phyloP scores from a whole-genome alignment of 2,888 invertebrate genomes.

The Drosophila sordidula region DNA sequence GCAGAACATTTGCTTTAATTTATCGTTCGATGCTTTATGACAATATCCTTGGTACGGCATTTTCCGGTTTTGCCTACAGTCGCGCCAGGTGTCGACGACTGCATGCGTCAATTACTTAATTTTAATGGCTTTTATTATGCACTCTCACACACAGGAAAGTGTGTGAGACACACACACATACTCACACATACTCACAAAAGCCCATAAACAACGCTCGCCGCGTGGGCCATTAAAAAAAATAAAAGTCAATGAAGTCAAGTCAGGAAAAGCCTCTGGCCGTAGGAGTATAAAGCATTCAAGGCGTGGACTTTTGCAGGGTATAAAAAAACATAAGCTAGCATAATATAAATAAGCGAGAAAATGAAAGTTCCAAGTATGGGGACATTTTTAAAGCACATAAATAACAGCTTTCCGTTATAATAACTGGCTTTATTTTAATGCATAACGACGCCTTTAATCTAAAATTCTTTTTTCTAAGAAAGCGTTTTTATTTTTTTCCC shows the following conservation, averaged over 20 bases:
- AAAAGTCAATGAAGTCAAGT: conserved; percentile 11
- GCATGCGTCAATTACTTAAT: conserved; percentile 68
- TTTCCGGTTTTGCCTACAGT: conserved; percentile 28
- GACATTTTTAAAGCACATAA: too few species aligned
- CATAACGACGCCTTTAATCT: too few species aligned
- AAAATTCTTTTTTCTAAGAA: too few species aligned
- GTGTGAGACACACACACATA: conserved; percentile 31
- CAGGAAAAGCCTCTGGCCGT: conserved; percentile 7
- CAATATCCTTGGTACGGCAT: conserved; percentile 33
- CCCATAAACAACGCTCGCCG: conserved; percentile 41
- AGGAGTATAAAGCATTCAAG: not conserved
- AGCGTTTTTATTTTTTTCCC: too few species aligned
- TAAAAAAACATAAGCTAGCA: too few species aligned
- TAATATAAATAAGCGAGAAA: too few species aligned
- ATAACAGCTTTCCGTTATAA: too few species aligned
- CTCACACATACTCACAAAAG: not conserved
- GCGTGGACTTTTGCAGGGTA: too few species aligned
- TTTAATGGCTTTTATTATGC: conserved; percentile 67
- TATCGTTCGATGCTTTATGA: conserved; percentile 35
- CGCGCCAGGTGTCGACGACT: conserved; percentile 41
- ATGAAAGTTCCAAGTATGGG: too few species aligned
- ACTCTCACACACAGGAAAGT: conserved; percentile 38
- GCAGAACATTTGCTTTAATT: conserved; percentile 30
- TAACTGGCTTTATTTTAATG: too few species aligned
- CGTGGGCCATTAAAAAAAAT: conserved; percentile 38